phyloP scores from a whole-genome alignment of 2,797 vertebrate genomes.

The Eleutherodactylus coqui region DNA sequence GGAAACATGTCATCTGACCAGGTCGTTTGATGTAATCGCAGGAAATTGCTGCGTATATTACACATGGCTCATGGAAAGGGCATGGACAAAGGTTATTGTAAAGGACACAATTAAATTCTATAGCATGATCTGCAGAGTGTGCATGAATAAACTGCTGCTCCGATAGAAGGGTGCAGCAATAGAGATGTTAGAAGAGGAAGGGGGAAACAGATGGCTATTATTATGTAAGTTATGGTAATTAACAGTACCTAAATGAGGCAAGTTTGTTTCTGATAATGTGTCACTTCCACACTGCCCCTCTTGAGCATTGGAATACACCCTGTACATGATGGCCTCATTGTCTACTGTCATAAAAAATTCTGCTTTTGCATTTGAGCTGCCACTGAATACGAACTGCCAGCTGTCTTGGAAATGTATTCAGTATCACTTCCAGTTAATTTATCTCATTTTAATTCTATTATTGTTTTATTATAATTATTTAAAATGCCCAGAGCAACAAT shows the following conservation, averaged over 20 bases:
- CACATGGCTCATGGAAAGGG: slow-evolving; percentile 23
- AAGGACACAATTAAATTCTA: slow-evolving; percentile 8
- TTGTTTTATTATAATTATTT: slow-evolving; percentile 87
- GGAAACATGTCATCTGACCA: slow-evolving; percentile 62
- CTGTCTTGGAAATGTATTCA: slow-evolving; percentile 86
- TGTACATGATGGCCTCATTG: slow-evolving; percentile 86
- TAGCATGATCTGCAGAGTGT: background rate
- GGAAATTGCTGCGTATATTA: slow-evolving; percentile 51
- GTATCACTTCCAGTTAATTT: slow-evolving; percentile 88
- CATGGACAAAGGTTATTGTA: slow-evolving; percentile 21
- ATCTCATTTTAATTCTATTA: slow-evolving; percentile 86
- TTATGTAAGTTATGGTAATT: slow-evolving; percentile 84
- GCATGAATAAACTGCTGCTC: background rate
- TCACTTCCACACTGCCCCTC: slow-evolving; percentile 87
- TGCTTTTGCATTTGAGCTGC: slow-evolving; percentile 75
- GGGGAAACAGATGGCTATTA: slow-evolving; percentile 83
- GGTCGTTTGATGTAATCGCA: slow-evolving; percentile 58
- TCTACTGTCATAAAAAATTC: slow-evolving; percentile 82
- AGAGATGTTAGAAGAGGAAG: slow-evolving; percentile 42
- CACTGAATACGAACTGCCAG: slow-evolving; percentile 82
- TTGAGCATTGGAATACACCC: slow-evolving; percentile 80
- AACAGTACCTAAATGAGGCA: slow-evolving; percentile 83
- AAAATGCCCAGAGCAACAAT: slow-evolving; percentile 83
- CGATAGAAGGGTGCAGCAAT: background rate
- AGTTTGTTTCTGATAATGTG: slow-evolving; percentile 88